A percentile compares a stretch with the other conserved stretches of the same genome.
Evolutionary conservation across 2,797 vertebrate genomes (phyloP).

Genomic region (Rhinatrema bivittatum): DNA sequence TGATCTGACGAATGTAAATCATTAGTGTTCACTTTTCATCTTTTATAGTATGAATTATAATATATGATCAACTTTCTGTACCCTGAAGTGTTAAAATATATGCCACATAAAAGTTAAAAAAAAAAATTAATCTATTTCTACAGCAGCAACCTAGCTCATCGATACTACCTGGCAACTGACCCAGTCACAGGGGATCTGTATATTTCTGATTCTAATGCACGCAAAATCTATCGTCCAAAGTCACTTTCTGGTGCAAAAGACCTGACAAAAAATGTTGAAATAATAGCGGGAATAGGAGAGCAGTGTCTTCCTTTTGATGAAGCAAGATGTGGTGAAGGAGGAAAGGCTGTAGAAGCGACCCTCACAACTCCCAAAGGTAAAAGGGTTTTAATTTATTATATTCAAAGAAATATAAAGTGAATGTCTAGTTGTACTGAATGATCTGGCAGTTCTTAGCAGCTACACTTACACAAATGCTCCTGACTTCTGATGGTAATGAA

Average conservation of each 20-base stretch:
- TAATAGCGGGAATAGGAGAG: constrained; percentile 88
- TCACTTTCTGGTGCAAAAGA: constrained; percentile 74
- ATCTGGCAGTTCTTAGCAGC: no score
- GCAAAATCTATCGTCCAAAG: constrained; percentile 85
- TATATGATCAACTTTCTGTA: background rate
- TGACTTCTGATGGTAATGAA: no score
- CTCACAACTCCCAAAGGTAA: constrained; percentile 97
- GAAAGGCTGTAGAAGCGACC: constrained; percentile 85
- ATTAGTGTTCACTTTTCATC: no score
- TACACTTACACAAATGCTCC: no score
- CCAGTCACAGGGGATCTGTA: constrained; percentile 88
- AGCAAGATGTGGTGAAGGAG: constrained; percentile 90
- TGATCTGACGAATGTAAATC: no score
- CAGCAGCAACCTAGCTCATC: constrained; percentile 96
- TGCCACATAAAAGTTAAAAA: no score
- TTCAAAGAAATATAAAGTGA: background rate
- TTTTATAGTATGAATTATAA: background rate
- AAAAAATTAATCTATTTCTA: constrained; percentile 20
- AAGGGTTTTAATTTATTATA: background rate
- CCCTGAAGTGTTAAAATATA: background rate
- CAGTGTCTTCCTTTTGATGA: constrained; percentile 96
- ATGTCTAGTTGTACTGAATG: background rate
- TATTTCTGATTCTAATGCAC: constrained; percentile 93
- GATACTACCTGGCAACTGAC: constrained; percentile 91
- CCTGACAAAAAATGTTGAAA: constrained; percentile 81